phyloP scores from a whole-genome alignment of 2,888 invertebrate species.

The Epinotia ramella region DNA sequence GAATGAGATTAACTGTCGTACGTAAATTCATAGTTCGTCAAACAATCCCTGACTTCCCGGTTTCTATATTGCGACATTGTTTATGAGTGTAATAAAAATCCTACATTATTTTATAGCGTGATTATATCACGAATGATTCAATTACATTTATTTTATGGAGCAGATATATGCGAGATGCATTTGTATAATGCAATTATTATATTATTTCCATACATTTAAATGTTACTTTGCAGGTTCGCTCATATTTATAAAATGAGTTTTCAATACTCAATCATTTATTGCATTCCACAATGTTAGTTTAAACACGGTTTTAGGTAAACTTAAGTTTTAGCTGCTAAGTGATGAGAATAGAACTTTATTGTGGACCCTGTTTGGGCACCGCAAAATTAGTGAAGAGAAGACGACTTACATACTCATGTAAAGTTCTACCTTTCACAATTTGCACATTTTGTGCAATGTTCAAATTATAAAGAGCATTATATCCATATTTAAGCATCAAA shows the following conservation, averaged over 20 bases:
- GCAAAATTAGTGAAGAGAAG: too few relatives aligned
- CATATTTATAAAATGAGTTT: background rate
- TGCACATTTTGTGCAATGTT: too few relatives aligned
- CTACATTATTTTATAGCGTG: constrained; percentile 22
- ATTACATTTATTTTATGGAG: constrained; percentile 17
- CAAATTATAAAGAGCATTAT: too few relatives aligned
- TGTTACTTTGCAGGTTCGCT: background rate
- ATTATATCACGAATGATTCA: constrained; percentile 25
- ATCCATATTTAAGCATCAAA: too few relatives aligned
- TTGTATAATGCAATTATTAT: constrained; percentile 19
- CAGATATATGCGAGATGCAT: constrained; percentile 28
- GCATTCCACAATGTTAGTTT: too few relatives aligned
- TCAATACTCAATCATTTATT: too few relatives aligned
- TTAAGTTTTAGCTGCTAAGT: too few relatives aligned
- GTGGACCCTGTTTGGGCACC: too few relatives aligned
- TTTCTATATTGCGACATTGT: background rate
- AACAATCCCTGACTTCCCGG: background rate
- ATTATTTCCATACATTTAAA: constrained; percentile 9
- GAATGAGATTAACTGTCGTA: background rate
- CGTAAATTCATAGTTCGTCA: background rate
- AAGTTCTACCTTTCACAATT: too few relatives aligned
- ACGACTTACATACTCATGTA: too few relatives aligned
- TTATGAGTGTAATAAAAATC: constrained; percentile 13
- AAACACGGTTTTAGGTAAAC: too few relatives aligned
- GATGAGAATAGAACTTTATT: too few relatives aligned